Base-by-base conservation (phyloP, 2,113 vertebrate species). In the Eulemur macaco region DNA sequence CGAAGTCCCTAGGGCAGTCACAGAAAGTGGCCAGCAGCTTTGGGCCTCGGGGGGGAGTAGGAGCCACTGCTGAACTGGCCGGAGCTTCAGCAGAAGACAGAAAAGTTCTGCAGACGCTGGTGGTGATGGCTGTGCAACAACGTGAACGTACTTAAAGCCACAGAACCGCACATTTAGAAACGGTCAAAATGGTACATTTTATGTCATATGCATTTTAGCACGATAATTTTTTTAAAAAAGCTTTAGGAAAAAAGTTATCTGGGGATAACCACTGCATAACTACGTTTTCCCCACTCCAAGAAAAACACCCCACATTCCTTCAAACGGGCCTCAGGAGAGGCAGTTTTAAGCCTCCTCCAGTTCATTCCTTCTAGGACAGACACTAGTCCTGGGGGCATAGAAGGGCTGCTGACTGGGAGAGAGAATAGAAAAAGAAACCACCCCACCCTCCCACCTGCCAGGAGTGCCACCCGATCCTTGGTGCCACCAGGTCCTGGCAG, bases 241-340 rank as follows among this genome's bases (percentile, higher is more conserved):
- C 13, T 54, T 91, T 81, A 86, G 4, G 11, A 27, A 54, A 87
- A 86, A 76, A 71, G 27, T 23, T 13, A 66, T 73, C 6, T 20
- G 42, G 37, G 56, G 27, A 69, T 17, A 96, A 34, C 37, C 15
- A 71, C 2, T 27, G 31, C 45, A 87, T n/a, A 81, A 20, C 29
- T 34, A 60, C 37, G 21, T 64, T 60, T 64, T 69, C 63, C 42
- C 60, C 8, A 64, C 29, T 15, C 76, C 56, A 86, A 81, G 31
- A 85, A 94, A 94, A 97, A 91, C 66, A 58, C 8, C 27, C 11
- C 39, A 27, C 6, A 17, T 73, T 73, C 37, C n/a, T 92, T 92
- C 60, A 56, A 58, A 77, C 15, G 52, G 39, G 39, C 20, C 76
- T 96, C 13, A 58, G 18, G 18, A 84, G 34, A 76, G 34, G 81